Conservation (phyloP, 2,888 invertebrate species). For the Adineta ricciae region DNA sequence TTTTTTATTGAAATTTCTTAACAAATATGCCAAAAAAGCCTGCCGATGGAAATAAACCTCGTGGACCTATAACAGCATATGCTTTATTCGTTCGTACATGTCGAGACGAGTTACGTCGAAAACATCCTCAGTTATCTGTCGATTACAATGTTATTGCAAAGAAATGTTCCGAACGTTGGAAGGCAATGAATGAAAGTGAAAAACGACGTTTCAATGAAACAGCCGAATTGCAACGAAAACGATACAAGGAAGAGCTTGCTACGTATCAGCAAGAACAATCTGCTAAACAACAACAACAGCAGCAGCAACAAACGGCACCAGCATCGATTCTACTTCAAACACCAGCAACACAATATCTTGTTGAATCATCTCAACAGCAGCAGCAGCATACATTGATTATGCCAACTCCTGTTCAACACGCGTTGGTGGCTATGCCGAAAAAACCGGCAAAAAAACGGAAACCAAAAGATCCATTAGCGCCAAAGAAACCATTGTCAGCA, state of each 20-base stretch:
- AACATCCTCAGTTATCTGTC: background rate
- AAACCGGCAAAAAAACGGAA: background rate
- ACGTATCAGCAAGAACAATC: background rate
- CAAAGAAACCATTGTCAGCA: background rate
- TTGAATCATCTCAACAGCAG: background rate
- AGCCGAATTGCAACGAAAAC: conserved; percentile 17
- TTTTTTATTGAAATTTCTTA: background rate
- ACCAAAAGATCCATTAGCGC: conserved; percentile 3
- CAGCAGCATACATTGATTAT: background rate
- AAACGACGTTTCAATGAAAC: conserved; percentile 3
- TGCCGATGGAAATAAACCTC: background rate
- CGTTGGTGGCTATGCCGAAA: background rate
- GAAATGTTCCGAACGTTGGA: conserved; percentile 6
- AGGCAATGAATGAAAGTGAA: background rate
- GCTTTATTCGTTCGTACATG: conserved; percentile 10
- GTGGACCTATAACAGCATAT: conserved; percentile 6
- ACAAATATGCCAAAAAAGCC: background rate
- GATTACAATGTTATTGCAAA: conserved; percentile 18
- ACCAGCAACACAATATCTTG: background rate
- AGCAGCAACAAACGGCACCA: background rate
- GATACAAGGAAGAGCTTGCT: background rate
- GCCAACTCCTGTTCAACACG: background rate
- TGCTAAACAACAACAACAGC: background rate
- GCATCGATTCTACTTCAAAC: background rate
- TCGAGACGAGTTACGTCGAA: conserved; percentile 6